Percentiles rank a stretch among this genome's conserved stretches.
Evolutionary conservation across 2,113 vertebrate species (phyloP).

Genomic region (Loxodonta africana): DNA sequence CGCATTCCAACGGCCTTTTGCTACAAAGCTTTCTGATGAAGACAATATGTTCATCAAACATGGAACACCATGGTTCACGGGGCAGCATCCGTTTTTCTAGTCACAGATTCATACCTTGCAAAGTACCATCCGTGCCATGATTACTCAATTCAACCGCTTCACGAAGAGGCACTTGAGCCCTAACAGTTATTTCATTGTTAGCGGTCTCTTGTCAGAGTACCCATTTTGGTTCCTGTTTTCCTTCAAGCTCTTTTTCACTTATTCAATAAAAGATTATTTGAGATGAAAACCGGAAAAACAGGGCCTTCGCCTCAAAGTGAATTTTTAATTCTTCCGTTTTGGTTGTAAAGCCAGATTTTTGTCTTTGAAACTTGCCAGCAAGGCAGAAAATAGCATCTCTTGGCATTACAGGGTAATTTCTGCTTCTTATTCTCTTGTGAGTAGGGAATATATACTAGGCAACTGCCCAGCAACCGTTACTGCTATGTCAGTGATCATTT

Average conservation of each 20-base stretch:
- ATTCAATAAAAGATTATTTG: slow-evolving; percentile 79
- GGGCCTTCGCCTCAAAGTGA: slow-evolving; percentile 49
- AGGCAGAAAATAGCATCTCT: slow-evolving; percentile 79
- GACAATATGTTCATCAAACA: slow-evolving; percentile 85
- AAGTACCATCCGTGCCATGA: slow-evolving; percentile 83
- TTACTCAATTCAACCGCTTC: slow-evolving; percentile 83
- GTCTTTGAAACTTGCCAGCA: slow-evolving; percentile 69
- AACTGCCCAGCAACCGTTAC: slow-evolving; percentile 53
- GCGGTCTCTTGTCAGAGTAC: slow-evolving; percentile 77
- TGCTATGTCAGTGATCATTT: slow-evolving; percentile 35
- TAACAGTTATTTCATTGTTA: slow-evolving; percentile 82
- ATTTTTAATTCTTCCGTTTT: slow-evolving; percentile 70
- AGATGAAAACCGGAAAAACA: slow-evolving; percentile 75
- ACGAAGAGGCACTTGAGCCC: slow-evolving; percentile 78
- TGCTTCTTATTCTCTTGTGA: slow-evolving; percentile 62
- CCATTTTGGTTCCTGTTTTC: slow-evolving; percentile 81
- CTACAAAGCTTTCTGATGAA: slow-evolving; percentile 82
- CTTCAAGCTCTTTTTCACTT: slow-evolving; percentile 79
- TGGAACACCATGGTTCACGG: slow-evolving; percentile 68
- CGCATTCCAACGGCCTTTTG: slow-evolving; percentile 71
- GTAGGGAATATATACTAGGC: slow-evolving; percentile 56
- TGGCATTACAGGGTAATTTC: slow-evolving; percentile 36
- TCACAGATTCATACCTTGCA: slow-evolving; percentile 84
- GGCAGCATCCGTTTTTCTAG: slow-evolving; percentile 81
- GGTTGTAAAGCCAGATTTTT: slow-evolving; percentile 70